phyloP scores from a whole-genome alignment of 2,113 vertebrate genomes.

The Alethe castanea region DNA sequence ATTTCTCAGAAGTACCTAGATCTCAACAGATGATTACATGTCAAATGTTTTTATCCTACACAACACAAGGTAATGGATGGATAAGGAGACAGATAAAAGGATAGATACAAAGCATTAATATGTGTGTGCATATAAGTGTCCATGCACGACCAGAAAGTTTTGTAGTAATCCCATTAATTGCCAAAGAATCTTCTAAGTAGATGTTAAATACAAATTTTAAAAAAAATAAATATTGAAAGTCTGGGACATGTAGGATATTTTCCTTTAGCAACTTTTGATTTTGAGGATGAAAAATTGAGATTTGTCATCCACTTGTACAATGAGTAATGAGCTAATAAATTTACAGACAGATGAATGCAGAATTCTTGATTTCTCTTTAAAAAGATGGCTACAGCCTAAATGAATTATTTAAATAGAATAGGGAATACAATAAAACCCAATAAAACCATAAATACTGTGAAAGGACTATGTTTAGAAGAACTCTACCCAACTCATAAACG shows the following conservation, averaged over 20 bases:
- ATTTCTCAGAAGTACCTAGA: background rate
- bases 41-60: background rate
- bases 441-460: background rate
- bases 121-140: background rate
- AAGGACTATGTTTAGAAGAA: background rate
- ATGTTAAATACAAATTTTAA: background rate
- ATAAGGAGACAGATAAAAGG: background rate
- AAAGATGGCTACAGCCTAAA: background rate
- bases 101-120: background rate
- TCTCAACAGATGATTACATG: background rate
- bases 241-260: background rate
- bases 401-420: slow-evolving; percentile 26
- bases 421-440: background rate
- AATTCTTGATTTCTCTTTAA: slow-evolving; percentile 8
- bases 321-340: slow-evolving; percentile 42
- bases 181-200: background rate
- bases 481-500: background rate
- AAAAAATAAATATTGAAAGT: background rate
- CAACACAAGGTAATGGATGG: background rate
- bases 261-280: slow-evolving; percentile 9
- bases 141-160: background rate
- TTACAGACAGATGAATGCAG: background rate
- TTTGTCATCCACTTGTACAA: background rate
- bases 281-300: slow-evolving; percentile 39
- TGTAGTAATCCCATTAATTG: background rate